These are phyloP conservation scores for Rotaria sp. DNA, from an alignment of 2,888 invertebrate genomes.

Conservation along the genomic window DNA sequence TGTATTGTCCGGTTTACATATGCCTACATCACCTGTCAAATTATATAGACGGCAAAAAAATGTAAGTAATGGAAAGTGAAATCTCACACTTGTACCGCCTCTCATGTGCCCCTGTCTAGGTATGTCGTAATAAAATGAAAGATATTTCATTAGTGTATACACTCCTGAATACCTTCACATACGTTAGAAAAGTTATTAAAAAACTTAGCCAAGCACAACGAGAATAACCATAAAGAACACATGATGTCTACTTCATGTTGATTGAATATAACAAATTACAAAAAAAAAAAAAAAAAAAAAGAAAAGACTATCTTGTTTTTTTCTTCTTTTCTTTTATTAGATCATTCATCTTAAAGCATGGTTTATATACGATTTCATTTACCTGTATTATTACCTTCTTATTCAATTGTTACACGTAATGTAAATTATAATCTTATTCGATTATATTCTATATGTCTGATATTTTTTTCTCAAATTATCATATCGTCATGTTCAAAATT, in stretches of 20 bases:
- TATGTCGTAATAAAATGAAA: neutral
- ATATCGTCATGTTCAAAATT: neutral
- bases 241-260: too few relatives aligned
- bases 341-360: neutral
- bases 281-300: too few relatives aligned
- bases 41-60: neutral
- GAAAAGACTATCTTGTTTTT: neutral
- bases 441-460: neutral
- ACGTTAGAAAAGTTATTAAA: neutral
- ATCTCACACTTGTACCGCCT: neutral
- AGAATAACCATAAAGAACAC: neutral
- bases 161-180: neutral
- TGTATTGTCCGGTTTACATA: neutral
- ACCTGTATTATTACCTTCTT: neutral
- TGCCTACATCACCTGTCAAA: constrained; percentile 8
- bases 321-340: neutral
- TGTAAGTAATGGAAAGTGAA: neutral
- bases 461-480: neutral
- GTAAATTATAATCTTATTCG: neutral
- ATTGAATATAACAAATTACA: too few relatives aligned
- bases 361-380: neutral
- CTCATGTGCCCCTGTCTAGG: neutral
- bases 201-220: neutral
- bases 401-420: neutral
- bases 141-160: neutral